These are phyloP conservation scores for Stenopsyche tienmushanensis DNA, from an alignment of 1,140 invertebrate genomes.

Conservation along the genomic window DNA sequence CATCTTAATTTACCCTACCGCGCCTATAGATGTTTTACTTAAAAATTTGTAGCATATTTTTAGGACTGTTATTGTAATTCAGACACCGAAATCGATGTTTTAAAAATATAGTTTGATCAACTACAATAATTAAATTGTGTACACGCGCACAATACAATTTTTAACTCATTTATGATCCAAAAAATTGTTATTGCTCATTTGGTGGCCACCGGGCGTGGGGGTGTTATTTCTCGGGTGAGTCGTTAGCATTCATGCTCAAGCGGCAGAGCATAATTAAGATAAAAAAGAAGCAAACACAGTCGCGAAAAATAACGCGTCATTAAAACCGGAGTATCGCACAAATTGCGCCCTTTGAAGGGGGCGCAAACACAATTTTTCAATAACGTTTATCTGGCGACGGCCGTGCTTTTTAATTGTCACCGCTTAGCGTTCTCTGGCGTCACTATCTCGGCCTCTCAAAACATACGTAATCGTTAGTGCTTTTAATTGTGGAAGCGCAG, in stretches of 20 bases:
- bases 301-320: slow-evolving; percentile 39
- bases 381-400: slow-evolving; percentile 35
- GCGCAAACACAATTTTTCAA: slow-evolving; percentile 33
- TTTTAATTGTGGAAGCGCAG: slow-evolving; percentile 11
- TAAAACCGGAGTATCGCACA: slow-evolving; percentile 33
- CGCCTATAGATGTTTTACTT: too few species aligned
- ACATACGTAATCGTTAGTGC: slow-evolving; percentile 3
- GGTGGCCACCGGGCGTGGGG: too few species aligned
- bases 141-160: too few species aligned
- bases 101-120: too few species aligned
- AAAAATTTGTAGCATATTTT: too few species aligned
- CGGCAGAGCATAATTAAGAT: slow-evolving; percentile 26
- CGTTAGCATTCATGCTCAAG: slow-evolving; percentile 32
- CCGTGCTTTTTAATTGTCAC: slow-evolving; percentile 29
- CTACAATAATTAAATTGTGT: too few species aligned
- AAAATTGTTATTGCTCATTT: too few species aligned
- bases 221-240: too few species aligned
- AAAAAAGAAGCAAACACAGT: slow-evolving; percentile 21
- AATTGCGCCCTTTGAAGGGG: slow-evolving; percentile 20
- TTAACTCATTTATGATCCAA: too few species aligned
- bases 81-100: too few species aligned
- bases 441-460: not conserved
- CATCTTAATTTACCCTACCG: too few species aligned
- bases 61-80: too few species aligned
- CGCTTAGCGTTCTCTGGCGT: not conserved